Evolutionary conservation across 1,140 invertebrate genomes (phyloP).

Genomic region (Agrypnia vestita): DNA sequence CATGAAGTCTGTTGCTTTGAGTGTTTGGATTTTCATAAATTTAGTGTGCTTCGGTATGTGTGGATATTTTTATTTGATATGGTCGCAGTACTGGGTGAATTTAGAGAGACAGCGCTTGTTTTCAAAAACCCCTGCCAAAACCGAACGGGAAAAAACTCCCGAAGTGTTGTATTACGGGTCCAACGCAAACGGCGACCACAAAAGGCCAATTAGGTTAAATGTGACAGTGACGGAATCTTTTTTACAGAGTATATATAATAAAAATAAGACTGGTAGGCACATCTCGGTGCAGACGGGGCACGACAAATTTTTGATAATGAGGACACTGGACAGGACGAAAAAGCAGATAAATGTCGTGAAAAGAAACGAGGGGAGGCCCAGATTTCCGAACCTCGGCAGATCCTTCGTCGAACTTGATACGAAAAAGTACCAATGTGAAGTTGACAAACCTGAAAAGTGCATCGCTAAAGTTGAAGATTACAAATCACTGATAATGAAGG

Average conservation of each 20-base stretch:
- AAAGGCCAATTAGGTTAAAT: constrained; percentile 49
- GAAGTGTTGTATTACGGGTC: constrained; percentile 63
- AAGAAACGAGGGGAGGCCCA: constrained; percentile 68
- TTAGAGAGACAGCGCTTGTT: constrained; percentile 71
- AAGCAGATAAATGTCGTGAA: constrained; percentile 63
- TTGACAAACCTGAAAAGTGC: constrained; percentile 69
- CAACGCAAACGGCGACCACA: constrained; percentile 57
- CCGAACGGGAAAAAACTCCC: constrained; percentile 63
- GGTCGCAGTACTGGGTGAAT: constrained; percentile 81
- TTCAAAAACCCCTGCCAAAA: constrained; percentile 64
- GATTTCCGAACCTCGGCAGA: constrained; percentile 74
- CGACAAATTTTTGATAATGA: constrained; percentile 31
- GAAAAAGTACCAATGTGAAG: constrained; percentile 71
- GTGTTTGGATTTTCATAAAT: constrained; percentile 82
- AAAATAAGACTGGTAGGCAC: constrained; percentile 64
- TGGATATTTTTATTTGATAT: constrained; percentile 81
- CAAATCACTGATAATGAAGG: constrained; percentile 74
- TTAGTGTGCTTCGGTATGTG: constrained; percentile 81
- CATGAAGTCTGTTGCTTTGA: constrained; percentile 78
- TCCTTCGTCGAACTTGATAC: constrained; percentile 73
- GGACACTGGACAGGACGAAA: constrained; percentile 62
- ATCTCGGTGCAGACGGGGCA: constrained; percentile 52
- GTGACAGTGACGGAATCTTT: constrained; percentile 36
- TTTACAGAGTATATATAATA: constrained; percentile 46
- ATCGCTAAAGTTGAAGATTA: constrained; percentile 70